Evolutionary conservation across 2,888 invertebrate species (phyloP).

Genomic region (Catocala nupta): DNA sequence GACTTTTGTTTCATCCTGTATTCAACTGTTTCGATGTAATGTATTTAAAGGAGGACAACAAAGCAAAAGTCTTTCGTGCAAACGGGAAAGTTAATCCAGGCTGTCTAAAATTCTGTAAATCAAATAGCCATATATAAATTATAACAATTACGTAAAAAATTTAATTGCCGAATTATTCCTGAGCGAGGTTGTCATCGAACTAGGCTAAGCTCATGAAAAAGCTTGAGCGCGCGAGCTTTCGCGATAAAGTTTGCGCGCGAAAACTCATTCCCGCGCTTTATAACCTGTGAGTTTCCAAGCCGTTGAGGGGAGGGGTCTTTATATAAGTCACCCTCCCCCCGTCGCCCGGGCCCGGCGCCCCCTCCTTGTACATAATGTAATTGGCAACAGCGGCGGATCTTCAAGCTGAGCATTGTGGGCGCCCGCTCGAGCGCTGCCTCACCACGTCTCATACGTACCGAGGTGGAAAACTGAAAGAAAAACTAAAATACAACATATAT

Average conservation of each 20-base stretch:
- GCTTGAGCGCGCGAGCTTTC: slow-evolving; percentile 61
- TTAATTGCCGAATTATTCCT: slow-evolving; percentile 40
- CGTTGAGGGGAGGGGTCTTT: slow-evolving; percentile 61
- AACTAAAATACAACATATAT: slow-evolving; percentile 18
- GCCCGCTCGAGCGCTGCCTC: slow-evolving; percentile 61
- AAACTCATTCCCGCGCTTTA: slow-evolving; percentile 85
- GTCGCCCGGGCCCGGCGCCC: slow-evolving; percentile 46
- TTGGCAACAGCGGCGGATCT: slow-evolving; percentile 62
- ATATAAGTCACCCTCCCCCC: slow-evolving; percentile 61
- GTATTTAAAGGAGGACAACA: slow-evolving; percentile 30
- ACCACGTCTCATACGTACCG: slow-evolving; percentile 47
- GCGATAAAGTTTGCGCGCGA: slow-evolving; percentile 82
- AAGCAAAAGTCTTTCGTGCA: slow-evolving; percentile 22
- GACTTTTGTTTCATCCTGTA: slow-evolving; percentile 71
- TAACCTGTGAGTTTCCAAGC: slow-evolving; percentile 74
- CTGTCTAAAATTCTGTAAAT: neutral
- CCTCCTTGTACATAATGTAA: slow-evolving; percentile 72
- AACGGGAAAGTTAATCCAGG: neutral
- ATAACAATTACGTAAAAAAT: slow-evolving; percentile 28
- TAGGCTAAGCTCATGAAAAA: slow-evolving; percentile 68
- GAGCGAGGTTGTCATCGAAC: slow-evolving; percentile 52
- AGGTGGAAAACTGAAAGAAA: slow-evolving; percentile 37
- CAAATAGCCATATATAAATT: slow-evolving; percentile 15
- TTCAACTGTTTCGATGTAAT: slow-evolving; percentile 53
- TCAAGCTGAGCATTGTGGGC: slow-evolving; percentile 65